A percentile compares a stretch with the other conserved stretches of the same genome.
phyloP scores from a whole-genome alignment of 2,797 vertebrate genomes.

The Threskiornis aethiopicus region DNA sequence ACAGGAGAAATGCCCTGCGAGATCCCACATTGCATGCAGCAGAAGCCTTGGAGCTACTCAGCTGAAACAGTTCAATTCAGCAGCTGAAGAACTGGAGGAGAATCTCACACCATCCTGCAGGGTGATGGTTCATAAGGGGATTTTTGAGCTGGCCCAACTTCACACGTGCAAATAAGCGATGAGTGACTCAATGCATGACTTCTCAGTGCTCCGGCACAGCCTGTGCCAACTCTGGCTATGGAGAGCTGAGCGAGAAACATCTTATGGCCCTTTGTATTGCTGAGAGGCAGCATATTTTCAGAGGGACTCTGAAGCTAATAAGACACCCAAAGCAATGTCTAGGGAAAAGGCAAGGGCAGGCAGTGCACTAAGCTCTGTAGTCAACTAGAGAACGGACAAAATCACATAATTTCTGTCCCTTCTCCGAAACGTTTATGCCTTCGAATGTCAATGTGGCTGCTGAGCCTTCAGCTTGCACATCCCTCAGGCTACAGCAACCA shows the following conservation, averaged over 20 bases:
- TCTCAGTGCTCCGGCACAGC: background rate
- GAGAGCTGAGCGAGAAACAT: background rate
- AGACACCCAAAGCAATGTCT: background rate
- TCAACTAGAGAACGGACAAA: background rate
- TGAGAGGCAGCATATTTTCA: background rate
- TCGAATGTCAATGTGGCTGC: background rate
- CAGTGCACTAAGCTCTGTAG: background rate
- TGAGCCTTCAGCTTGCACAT: slow-evolving; percentile 18
- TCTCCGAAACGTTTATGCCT: background rate
- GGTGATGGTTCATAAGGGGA: background rate
- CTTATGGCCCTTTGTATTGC: background rate
- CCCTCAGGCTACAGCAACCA: background rate
- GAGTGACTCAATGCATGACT: background rate
- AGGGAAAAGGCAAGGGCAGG: background rate
- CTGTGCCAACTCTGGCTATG: background rate
- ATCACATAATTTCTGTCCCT: background rate
- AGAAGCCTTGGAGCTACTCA: background rate
- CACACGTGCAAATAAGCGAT: background rate
- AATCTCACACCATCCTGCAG: background rate
- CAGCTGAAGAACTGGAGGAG: background rate
- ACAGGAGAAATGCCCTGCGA: background rate
- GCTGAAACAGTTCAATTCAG: background rate
- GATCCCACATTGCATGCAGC: background rate
- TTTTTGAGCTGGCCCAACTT: background rate
- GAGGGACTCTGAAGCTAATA: background rate